Evolutionary conservation across 92 coral and sea anemone genomes (phyloP).

Genomic region (Desmophyllum pertusum): DNA sequence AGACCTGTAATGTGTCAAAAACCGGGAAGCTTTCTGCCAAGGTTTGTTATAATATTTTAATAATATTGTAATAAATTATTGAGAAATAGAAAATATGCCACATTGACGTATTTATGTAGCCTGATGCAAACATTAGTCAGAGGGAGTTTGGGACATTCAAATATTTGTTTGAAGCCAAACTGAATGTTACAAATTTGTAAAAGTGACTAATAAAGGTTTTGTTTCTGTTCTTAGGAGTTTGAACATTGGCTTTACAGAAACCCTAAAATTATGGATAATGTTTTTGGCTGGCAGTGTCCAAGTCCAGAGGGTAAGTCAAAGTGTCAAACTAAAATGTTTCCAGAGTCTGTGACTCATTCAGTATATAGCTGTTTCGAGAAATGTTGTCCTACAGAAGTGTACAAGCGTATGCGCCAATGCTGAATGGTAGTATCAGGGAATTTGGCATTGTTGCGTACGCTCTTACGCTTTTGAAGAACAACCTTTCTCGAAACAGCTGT

Average conservation of each 20-base stretch:
- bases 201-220: background rate
- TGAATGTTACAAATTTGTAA: background rate
- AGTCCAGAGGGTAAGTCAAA: slow-evolving; percentile 86
- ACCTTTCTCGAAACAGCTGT: too few relatives aligned
- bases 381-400: too few relatives aligned
- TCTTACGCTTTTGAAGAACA: too few relatives aligned
- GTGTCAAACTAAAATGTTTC: background rate
- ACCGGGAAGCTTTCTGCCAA: slow-evolving; percentile 93
- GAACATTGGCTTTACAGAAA: slow-evolving; percentile 88
- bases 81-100: background rate
- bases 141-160: background rate
- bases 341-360: background rate
- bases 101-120: background rate
- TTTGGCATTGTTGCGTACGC: too few relatives aligned
- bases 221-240: slow-evolving; percentile 65
- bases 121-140: background rate
- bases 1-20: slow-evolving; percentile 81
- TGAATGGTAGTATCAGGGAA: too few relatives aligned
- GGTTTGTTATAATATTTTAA: slow-evolving; percentile 36
- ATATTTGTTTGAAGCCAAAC: background rate
- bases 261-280: slow-evolving; percentile 97
- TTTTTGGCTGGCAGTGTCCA: slow-evolving; percentile 99
- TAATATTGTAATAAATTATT: too few relatives aligned
- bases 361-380: too few relatives aligned
- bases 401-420: too few relatives aligned